A percentile compares a stretch with the other conserved stretches of the same genome.
Evolutionary conservation across 2,888 invertebrate species (phyloP).

Genomic region (Rhogogaster chlorosoma): DNA sequence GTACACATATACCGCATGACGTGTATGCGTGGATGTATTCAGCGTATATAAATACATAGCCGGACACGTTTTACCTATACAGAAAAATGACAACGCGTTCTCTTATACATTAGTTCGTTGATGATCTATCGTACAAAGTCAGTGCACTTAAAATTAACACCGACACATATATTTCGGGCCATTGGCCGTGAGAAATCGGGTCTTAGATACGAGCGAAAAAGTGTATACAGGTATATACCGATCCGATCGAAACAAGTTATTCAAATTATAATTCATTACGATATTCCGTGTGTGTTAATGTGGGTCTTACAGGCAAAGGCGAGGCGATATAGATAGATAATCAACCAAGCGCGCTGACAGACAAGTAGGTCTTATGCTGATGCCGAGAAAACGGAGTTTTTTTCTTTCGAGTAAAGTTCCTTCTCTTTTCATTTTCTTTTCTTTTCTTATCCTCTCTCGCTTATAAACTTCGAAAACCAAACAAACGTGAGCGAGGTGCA

Average conservation of each 20-base stretch:
- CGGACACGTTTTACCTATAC: not conserved
- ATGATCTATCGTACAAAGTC: not conserved
- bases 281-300: not conserved
- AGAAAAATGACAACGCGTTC: not conserved
- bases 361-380: not conserved
- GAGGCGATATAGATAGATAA: slow-evolving; percentile 2
- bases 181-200: not conserved
- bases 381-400: not conserved
- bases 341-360: not conserved
- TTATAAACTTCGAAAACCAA: not conserved
- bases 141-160: not conserved
- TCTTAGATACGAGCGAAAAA: not conserved
- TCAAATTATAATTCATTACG: not conserved
- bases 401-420: not conserved
- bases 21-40: not conserved
- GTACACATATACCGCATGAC: not conserved
- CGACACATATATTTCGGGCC: not conserved
- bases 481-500: slow-evolving; percentile 8
- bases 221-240: not conserved
- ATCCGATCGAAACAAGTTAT: not conserved
- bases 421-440: not conserved
- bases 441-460: not conserved
- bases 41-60: not conserved
- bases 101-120: not conserved
- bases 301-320: not conserved